Evolutionary conservation across 2,888 invertebrate species (phyloP).

Genomic region (Caenorhabditis sp.): DNA sequence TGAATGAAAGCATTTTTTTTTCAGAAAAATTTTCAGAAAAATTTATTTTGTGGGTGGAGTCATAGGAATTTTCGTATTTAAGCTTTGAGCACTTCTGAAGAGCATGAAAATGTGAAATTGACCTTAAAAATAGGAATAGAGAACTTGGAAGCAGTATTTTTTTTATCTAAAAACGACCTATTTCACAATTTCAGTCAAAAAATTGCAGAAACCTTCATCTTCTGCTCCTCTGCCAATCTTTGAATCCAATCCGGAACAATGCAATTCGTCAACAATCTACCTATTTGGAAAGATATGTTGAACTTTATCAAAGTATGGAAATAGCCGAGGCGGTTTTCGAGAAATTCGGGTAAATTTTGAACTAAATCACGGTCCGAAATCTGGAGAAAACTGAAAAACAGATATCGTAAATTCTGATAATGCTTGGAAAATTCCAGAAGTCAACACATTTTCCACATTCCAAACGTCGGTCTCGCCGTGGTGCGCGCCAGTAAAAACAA

Average conservation of each 20-base stretch:
- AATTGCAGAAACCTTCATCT: constrained; percentile 26
- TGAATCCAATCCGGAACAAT: constrained; percentile 28
- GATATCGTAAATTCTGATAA: too few relatives aligned
- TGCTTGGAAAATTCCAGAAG: constrained; percentile 20
- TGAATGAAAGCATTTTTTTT: too few relatives aligned
- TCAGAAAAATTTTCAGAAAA: too few relatives aligned
- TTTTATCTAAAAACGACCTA: background rate
- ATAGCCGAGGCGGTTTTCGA: constrained; percentile 22
- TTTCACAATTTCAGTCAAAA: background rate
- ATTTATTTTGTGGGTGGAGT: too few relatives aligned
- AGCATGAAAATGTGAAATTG: too few relatives aligned
- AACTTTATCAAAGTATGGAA: constrained; percentile 19
- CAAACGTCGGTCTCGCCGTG: constrained; percentile 29
- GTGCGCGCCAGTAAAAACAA: constrained; percentile 36
- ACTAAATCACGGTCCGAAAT: background rate
- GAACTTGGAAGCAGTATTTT: too few relatives aligned
- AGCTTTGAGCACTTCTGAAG: too few relatives aligned
- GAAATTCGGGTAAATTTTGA: constrained; percentile 18
- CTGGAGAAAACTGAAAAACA: too few relatives aligned
- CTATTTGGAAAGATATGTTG: constrained; percentile 27
- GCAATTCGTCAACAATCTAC: constrained; percentile 18
- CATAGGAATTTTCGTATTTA: too few relatives aligned
- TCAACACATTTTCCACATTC: constrained; percentile 31
- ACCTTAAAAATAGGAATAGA: too few relatives aligned
- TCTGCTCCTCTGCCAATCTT: constrained; percentile 24